A percentile compares a stretch with the other conserved stretches of the same genome.
phyloP scores from a whole-genome alignment of 2,888 invertebrate species.

The Caenorhabditis becei region DNA sequence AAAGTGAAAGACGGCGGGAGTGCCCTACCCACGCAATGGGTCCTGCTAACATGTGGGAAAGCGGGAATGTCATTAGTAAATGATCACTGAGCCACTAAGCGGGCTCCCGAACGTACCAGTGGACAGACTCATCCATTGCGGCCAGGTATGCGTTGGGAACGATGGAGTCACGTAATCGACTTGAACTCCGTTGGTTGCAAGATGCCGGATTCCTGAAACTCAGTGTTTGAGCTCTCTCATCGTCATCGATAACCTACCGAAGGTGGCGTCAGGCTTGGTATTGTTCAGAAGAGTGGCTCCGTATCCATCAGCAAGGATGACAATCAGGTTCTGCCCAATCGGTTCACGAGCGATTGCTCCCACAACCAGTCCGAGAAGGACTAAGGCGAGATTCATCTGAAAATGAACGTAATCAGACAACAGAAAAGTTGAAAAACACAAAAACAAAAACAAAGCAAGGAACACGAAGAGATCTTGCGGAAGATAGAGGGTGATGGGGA shows the following conservation, averaged over 20 bases:
- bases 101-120: constrained; percentile 72
- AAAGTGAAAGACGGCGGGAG: constrained; percentile 20
- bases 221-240: background rate
- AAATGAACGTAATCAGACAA: constrained; percentile 27
- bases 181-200: constrained; percentile 73
- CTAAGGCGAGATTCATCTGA: constrained; percentile 55
- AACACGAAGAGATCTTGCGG: constrained; percentile 39
- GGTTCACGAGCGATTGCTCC: constrained; percentile 59
- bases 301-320: constrained; percentile 80
- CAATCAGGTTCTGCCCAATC: constrained; percentile 79
- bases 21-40: constrained; percentile 41
- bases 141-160: constrained; percentile 80
- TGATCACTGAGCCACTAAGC: constrained; percentile 11
- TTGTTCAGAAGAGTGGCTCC: constrained; percentile 77
- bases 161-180: constrained; percentile 78
- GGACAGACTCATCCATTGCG: constrained; percentile 80
- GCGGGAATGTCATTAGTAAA: constrained; percentile 37
- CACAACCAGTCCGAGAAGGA: constrained; percentile 45
- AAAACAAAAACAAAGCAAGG: constrained; percentile 50
- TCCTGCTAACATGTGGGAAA: constrained; percentile 39
- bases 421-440: too few species aligned
- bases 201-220: constrained; percentile 60
- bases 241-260: constrained; percentile 42
- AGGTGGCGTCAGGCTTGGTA: constrained; percentile 72
- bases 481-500: constrained; percentile 22